These are phyloP conservation scores for Phaethon lepturus DNA, from an alignment of 2,113 vertebrate genomes.

Conservation along the genomic window DNA sequence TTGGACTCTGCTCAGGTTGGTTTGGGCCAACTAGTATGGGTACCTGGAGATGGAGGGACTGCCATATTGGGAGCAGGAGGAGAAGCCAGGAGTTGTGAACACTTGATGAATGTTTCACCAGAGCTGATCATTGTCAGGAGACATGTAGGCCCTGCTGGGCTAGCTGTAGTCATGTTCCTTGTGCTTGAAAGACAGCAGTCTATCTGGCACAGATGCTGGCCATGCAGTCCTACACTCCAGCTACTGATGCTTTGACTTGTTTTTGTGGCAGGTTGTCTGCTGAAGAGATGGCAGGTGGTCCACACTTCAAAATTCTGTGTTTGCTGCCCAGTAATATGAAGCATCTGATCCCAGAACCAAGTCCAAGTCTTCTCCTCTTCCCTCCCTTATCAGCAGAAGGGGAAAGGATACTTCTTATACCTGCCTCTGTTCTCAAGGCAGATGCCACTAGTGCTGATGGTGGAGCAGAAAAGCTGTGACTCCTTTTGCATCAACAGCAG, in stretches of 20 bases:
- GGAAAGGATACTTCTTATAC: neutral
- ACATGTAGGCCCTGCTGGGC: neutral
- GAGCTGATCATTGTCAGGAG: neutral
- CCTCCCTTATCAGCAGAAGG: neutral
- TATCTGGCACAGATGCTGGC: neutral
- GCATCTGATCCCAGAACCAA: neutral
- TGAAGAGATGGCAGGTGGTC: constrained; percentile 29
- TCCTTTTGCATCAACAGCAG: neutral
- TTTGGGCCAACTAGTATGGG: neutral
- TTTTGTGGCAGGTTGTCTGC: neutral
- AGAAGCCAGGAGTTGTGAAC: neutral
- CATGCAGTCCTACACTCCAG: neutral
- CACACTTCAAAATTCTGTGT: neutral
- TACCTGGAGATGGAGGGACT: neutral
- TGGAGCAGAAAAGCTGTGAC: neutral
- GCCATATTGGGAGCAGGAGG: neutral
- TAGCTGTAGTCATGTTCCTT: neutral
- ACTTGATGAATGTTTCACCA: neutral
- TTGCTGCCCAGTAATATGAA: neutral
- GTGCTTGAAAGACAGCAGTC: neutral
- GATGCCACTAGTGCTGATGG: neutral
- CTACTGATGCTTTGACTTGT: neutral
- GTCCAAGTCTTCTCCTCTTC: neutral
- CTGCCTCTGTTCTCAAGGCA: neutral
- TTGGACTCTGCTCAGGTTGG: neutral